phyloP scores from a whole-genome alignment of 1,140 invertebrate species.

The Cotesia vestalis region DNA sequence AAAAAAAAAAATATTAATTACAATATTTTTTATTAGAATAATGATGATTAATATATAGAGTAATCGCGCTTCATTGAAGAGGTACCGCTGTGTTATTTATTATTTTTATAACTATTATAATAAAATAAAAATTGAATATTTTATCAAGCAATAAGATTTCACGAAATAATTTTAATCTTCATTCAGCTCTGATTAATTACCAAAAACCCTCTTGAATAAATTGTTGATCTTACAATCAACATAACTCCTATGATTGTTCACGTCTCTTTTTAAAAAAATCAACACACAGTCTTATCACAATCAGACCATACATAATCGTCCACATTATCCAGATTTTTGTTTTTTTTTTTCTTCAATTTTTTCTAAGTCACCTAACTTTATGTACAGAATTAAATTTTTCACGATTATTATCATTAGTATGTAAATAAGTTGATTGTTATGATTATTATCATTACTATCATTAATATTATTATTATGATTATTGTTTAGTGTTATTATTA shows the following conservation, averaged over 20 bases:
- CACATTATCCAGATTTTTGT: slow-evolving; percentile 54
- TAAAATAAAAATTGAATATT: too few relatives aligned
- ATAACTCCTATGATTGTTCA: neutral
- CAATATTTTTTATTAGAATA: too few relatives aligned
- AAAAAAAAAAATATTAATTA: too few relatives aligned
- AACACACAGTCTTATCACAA: slow-evolving; percentile 63
- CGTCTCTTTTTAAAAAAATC: slow-evolving; percentile 31
- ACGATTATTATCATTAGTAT: slow-evolving; percentile 13
- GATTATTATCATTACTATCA: slow-evolving; percentile 13
- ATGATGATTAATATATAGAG: too few relatives aligned
- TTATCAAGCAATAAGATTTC: too few relatives aligned
- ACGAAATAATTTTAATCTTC: too few relatives aligned
- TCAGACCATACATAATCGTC: slow-evolving; percentile 56
- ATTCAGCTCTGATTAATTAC: too few relatives aligned
- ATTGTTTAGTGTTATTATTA: slow-evolving; percentile 1
- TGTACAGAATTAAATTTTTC: slow-evolving; percentile 55
- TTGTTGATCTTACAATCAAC: neutral
- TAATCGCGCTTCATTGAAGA: too few relatives aligned
- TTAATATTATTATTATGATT: neutral
- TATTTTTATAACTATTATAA: too few relatives aligned
- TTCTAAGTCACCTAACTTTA: slow-evolving; percentile 61
- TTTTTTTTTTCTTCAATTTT: slow-evolving; percentile 46
- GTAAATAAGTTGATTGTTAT: neutral
- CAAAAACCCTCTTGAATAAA: neutral
- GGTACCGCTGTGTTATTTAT: too few relatives aligned